These are phyloP conservation scores for Sylvilagus bachmani DNA, from an alignment of 2,113 vertebrate species.

Conservation along the genomic window DNA sequence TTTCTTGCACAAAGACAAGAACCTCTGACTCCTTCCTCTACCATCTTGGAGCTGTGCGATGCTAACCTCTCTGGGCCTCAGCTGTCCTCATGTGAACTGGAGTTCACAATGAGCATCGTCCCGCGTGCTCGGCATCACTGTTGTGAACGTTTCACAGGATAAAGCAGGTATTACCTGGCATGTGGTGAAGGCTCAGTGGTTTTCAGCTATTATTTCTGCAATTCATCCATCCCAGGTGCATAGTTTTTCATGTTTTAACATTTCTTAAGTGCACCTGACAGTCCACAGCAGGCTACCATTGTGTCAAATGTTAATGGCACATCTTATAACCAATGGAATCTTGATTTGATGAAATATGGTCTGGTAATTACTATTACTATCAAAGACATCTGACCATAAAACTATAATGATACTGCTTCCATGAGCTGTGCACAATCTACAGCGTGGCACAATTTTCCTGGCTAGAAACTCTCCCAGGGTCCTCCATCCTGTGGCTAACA, in stretches of 20 bases:
- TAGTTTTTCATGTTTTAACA: not conserved
- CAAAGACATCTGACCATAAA: conserved; percentile 22
- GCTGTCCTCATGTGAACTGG: not conserved
- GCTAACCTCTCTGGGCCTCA: conserved; percentile 6
- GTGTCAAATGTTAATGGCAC: not conserved
- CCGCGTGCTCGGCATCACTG: rapidly evolving
- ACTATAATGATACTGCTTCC: not conserved
- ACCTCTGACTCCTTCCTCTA: not conserved
- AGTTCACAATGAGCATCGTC: not conserved
- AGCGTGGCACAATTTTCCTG: not conserved
- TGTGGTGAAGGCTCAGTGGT: rapidly evolving
- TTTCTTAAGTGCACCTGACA: not conserved
- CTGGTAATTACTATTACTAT: conserved; percentile 37
- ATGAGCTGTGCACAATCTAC: not conserved
- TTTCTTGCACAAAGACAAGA: too few relatives aligned
- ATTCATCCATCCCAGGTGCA: not conserved
- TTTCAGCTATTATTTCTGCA: not conserved
- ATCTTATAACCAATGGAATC: not conserved
- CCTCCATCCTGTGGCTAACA: not conserved
- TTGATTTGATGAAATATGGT: conserved; percentile 14
- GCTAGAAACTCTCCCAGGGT: not conserved
- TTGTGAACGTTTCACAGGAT: not conserved
- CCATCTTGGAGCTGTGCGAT: not conserved
- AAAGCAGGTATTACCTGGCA: not conserved
- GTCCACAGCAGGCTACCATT: not conserved